Base-by-base conservation (phyloP, 2,113 vertebrate species). In the Antigone vipio region DNA sequence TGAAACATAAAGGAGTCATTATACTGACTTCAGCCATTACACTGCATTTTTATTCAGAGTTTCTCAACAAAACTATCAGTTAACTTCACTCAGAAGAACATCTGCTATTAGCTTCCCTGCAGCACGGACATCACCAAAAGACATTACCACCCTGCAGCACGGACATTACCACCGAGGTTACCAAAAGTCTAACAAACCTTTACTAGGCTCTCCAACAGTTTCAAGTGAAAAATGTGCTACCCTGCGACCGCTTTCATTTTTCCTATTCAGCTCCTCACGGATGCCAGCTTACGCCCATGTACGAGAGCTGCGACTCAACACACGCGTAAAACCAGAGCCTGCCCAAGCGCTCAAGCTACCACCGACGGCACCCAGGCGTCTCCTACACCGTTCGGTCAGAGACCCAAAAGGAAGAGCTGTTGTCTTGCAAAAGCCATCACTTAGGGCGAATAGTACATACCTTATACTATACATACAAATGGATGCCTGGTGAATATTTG, bases 1-100 rank as follows among this genome's bases (percentile, higher is more conserved):
- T 91, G 87, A 75, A 88, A 92, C 24, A 97, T 85, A 97, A 96
- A 93, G 88, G 58, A 91, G n/a, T 85, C 63, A 93, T 97, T 97
- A 90, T 96, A 74, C 82, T 2, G 4, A 40, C 60, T 83, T 52
- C 67, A 90, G 81, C 75, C 16, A 3, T 56, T 77, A 73, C 45
- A 26, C 42, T 63, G 59, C 26, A 73, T 93, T 84, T 89, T 94
- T 87, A 92, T 38, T 78, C 26, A 1, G n/a, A 82, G n/a, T 59
- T 86, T 69, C 67, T 84, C 62, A 90, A 92, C 72, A 84, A 80
- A 94, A 52, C 50, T 74, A 52, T 44, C 63, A 40, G 63, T 55
- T 79, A 88, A 75, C 49, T 52, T 80, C 81, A 72, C 49, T 66
- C 15, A 3, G 45, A 83, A 86, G 18, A 88, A n/a, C 23, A 66